Evolutionary conservation across 2,888 invertebrate genomes (phyloP).

Genomic region (Clepsis dumicolana): DNA sequence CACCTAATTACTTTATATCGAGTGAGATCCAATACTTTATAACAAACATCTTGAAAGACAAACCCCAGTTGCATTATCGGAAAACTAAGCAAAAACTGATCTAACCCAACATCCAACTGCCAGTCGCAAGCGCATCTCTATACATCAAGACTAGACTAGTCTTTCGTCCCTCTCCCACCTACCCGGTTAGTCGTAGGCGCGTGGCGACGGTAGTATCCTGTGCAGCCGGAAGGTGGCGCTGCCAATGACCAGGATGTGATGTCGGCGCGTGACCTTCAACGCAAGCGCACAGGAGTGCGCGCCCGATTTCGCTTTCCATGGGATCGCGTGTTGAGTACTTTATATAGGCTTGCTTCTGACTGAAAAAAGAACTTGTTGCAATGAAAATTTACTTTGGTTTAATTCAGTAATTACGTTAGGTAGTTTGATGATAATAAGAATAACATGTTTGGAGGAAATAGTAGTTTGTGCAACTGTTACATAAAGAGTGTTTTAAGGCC

Average conservation of each 20-base stretch:
- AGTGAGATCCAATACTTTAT: no score
- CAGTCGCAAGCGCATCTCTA: not conserved
- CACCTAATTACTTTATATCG: no score
- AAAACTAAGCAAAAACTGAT: not conserved
- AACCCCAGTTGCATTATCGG: no score
- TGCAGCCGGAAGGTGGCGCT: conserved; percentile 37
- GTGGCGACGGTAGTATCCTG: conserved; percentile 23
- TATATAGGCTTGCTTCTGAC: no score
- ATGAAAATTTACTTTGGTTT: no score
- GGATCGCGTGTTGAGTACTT: not conserved
- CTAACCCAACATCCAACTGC: not conserved
- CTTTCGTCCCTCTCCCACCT: not conserved
- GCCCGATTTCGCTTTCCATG: conserved; percentile 39
- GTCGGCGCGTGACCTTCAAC: conserved; percentile 38
- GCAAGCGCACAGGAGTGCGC: conserved; percentile 3
- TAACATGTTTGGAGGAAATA: no score
- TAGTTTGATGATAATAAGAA: no score
- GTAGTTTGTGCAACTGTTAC: no score
- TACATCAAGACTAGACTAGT: not conserved
- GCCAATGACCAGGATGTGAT: conserved; percentile 42
- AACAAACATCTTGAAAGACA: no score
- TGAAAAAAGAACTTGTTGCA: no score
- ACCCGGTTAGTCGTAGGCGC: not conserved
- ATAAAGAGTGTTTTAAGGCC: no score
- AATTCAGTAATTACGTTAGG: no score